phyloP scores from a whole-genome alignment of 2,797 vertebrate genomes.

The Acridotheres tristis region DNA sequence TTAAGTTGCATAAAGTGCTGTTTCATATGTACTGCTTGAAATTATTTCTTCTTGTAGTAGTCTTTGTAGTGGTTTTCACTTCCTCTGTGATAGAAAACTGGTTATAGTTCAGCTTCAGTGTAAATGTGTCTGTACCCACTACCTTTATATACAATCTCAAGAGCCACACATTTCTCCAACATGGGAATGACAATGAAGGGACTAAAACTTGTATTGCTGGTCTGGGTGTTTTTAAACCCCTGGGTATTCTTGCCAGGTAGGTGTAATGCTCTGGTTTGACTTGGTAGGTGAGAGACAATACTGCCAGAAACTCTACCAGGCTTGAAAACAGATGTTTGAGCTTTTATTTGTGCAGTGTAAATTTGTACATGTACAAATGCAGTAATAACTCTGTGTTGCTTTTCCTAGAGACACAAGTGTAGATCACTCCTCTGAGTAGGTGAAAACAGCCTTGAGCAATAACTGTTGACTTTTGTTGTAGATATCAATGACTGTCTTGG shows the following conservation, averaged over 20 bases:
- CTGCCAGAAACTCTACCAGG: not conserved
- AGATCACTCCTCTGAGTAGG: not conserved
- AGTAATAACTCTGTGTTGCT: not conserved
- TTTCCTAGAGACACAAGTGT: not conserved
- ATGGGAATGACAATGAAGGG: not conserved
- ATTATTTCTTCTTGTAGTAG: not conserved
- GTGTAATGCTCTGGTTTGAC: not conserved
- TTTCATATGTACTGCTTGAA: not conserved
- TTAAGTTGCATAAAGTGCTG: not conserved
- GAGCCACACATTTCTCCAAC: not conserved
- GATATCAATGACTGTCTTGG: constrained; percentile 92
- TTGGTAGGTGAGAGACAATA: not conserved
- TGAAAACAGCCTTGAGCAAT: not conserved
- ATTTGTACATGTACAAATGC: not conserved
- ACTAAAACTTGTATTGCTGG: not conserved
- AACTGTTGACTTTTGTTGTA: constrained; percentile 53
- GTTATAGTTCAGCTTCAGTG: not conserved
- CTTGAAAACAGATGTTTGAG: not conserved
- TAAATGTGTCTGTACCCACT: not conserved
- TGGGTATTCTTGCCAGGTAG: not conserved
- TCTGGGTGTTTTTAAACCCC: not conserved
- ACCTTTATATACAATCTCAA: not conserved
- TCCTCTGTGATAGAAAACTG: not conserved
- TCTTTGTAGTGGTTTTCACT: not conserved
- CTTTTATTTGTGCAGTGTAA: not conserved